Evolutionary conservation across 1,140 invertebrate species (phyloP), one percentile per base, ranked within the genome.

Genomic region (Acromyrmex heyeri): DNA sequence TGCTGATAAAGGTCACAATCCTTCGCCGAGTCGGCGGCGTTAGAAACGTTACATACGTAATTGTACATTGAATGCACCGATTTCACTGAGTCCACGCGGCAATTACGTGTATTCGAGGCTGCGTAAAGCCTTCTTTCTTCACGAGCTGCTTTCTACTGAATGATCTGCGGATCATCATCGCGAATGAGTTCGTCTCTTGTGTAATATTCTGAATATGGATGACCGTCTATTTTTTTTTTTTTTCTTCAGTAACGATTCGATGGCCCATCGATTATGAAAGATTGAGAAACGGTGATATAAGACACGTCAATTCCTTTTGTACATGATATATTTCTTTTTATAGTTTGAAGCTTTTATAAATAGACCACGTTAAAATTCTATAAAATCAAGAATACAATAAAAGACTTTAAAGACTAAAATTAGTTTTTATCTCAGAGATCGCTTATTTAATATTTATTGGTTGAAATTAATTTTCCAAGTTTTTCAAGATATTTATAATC

Each of bases 11-110:
- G 53, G 48, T 57, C 53, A 53, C 38, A 34, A 48, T 38, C 53
- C 24, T 61, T 70, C 34, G 14, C 12, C 53, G 21, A n/a, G 8
- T 67, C 27, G 8, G 4, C 27, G 8, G 4, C 18, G 5, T 24
- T 44, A n/a, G 21, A 18, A 18, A n/a, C 18, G 12, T 8, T 7
- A 8, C 38, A 3, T 18, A 57, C n/a, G 67, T 72, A 59, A 82
- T 81, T 81, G 10, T 24, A 77, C 38, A 18, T 65, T 70, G 34
- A 82, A 82, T 48, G 78, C 34, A 82, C 16, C 48, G 53, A 82
- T 72, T 72, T 72, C 53, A 72, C 69, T 59, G 27, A 57, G 53
- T 44, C 30, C 50, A 57, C 30, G 12, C 27, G 21, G 16, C 65
- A 38, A 81, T 81, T 44, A 34, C 24, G 21, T 18, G 67, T 44